A percentile compares a stretch with the other conserved stretches of the same genome.
Evolutionary conservation across 2,888 invertebrate genomes (phyloP).

Genomic region (Vanessa cardui): DNA sequence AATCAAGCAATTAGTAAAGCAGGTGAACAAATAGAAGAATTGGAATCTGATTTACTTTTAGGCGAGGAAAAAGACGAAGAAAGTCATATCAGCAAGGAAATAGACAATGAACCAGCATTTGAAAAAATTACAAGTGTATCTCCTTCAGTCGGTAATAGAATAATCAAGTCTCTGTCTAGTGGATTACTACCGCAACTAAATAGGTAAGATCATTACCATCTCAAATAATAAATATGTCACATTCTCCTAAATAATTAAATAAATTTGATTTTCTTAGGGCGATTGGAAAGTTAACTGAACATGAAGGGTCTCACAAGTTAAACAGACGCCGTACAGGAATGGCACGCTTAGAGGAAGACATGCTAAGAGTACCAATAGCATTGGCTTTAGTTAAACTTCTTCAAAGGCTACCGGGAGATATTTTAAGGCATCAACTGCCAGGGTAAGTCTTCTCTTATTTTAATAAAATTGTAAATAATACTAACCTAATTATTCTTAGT

Average conservation of each 20-base stretch:
- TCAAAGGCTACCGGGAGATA: constrained; percentile 90
- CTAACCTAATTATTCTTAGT: too few species aligned
- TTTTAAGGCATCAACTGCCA: constrained; percentile 89
- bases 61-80: constrained; percentile 67
- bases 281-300: constrained; percentile 84
- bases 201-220: constrained; percentile 63
- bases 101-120: constrained; percentile 61
- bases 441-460: constrained; percentile 82
- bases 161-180: constrained; percentile 87
- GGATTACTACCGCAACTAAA: constrained; percentile 92
- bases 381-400: constrained; percentile 95
- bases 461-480: too few species aligned
- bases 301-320: constrained; percentile 90
- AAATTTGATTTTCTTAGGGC: constrained; percentile 51
- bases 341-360: constrained; percentile 94
- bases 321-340: constrained; percentile 85
- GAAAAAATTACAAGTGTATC: constrained; percentile 83
- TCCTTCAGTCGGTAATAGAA: constrained; percentile 88
- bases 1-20: constrained; percentile 45
- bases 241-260: neutral
- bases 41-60: constrained; percentile 63
- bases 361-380: constrained; percentile 95
- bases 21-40: constrained; percentile 52
- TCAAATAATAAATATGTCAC: neutral
- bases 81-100: constrained; percentile 59